phyloP scores from a whole-genome alignment of 2,113 vertebrate species.

The Pleuronectes platessa region DNA sequence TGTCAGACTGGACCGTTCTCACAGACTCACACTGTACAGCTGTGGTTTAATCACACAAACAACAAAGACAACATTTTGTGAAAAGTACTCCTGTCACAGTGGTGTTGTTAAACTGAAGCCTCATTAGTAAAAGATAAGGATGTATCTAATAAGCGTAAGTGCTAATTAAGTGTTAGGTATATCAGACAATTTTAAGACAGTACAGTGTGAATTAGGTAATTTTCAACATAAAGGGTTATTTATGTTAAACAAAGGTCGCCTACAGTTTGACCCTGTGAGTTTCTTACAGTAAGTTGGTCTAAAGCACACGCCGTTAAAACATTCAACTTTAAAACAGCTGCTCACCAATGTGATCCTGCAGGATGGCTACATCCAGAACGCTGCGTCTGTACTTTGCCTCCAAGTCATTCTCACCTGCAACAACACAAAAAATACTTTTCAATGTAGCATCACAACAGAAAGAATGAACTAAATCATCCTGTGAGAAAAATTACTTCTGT shows the following conservation, averaged over 20 bases:
- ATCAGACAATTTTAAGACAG: too few relatives aligned
- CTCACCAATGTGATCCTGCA: slow-evolving; percentile 81
- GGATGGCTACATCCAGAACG: slow-evolving; percentile 75
- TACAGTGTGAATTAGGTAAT: too few relatives aligned
- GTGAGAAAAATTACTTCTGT: slow-evolving; percentile 48
- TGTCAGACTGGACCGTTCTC: slow-evolving; percentile 65
- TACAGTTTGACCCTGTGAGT: neutral
- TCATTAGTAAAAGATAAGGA: neutral
- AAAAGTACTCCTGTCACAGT: neutral
- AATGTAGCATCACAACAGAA: neutral
- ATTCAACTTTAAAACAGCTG: neutral
- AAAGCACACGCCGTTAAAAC: neutral
- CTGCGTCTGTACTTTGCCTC: slow-evolving; percentile 69
- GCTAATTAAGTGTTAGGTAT: neutral
- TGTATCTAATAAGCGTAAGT: neutral
- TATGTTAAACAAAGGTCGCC: neutral
- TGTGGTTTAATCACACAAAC: slow-evolving; percentile 44
- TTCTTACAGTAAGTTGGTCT: neutral
- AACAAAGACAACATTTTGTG: neutral
- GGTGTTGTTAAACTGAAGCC: neutral
- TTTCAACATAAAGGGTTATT: neutral
- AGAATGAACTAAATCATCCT: neutral
- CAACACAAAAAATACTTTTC: slow-evolving; percentile 6
- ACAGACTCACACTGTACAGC: slow-evolving; percentile 69
- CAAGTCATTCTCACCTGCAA: slow-evolving; percentile 67